Evolutionary conservation across 2,797 vertebrate species (phyloP).

Genomic region (Alcedo atthis): DNA sequence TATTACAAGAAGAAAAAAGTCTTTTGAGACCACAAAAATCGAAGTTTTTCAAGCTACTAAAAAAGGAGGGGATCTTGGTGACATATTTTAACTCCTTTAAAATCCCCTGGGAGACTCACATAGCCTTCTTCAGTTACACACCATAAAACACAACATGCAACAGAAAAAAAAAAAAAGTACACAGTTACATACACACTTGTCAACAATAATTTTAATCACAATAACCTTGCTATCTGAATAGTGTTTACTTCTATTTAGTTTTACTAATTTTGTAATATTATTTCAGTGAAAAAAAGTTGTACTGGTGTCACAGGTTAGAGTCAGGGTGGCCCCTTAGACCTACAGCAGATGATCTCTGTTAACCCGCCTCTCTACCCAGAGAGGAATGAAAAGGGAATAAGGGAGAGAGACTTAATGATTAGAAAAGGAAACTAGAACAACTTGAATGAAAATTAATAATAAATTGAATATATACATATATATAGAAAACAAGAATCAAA

Average conservation of each 20-base stretch:
- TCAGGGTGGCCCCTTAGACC: too few relatives aligned
- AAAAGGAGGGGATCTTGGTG: background rate
- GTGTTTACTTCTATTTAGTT: background rate
- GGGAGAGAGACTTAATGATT: too few relatives aligned
- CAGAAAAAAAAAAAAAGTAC: background rate
- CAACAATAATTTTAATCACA: background rate
- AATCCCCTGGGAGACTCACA: background rate
- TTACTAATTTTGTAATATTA: background rate
- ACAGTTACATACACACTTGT: background rate
- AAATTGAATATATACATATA: too few relatives aligned
- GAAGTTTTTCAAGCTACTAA: background rate
- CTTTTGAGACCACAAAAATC: background rate
- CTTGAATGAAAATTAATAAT: too few relatives aligned
- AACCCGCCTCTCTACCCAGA: too few relatives aligned
- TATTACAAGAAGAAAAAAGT: background rate
- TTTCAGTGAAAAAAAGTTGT: background rate
- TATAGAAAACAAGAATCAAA: too few relatives aligned
- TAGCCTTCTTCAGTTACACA: background rate
- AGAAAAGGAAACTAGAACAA: too few relatives aligned
- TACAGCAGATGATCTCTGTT: too few relatives aligned
- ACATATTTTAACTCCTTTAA: background rate
- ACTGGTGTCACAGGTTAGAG: background rate
- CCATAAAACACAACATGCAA: background rate
- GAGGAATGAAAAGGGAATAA: too few relatives aligned
- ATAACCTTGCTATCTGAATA: background rate